phyloP scores from a whole-genome alignment of 2,888 invertebrate genomes.

The Formica aserva region DNA sequence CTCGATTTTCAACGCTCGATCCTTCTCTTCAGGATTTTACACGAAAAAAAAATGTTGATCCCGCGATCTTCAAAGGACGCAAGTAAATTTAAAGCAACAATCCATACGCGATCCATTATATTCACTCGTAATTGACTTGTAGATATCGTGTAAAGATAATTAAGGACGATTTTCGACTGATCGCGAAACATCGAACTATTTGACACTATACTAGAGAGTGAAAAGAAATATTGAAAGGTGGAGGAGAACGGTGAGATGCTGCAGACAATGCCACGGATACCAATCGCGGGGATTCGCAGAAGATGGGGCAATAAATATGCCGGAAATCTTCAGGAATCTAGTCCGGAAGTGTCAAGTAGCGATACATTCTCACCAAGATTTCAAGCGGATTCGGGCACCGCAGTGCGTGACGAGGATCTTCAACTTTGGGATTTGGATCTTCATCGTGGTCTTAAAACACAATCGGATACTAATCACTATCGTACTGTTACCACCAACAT shows the following conservation, averaged over 20 bases:
- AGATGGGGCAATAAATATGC: constrained; percentile 80
- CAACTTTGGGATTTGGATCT: constrained; percentile 93
- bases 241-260: constrained; percentile 77
- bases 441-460: constrained; percentile 84
- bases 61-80: neutral
- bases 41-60: neutral
- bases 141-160: neutral
- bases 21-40: neutral
- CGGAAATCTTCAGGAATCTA: constrained; percentile 82
- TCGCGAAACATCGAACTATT: constrained; percentile 9
- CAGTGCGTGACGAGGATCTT: constrained; percentile 89
- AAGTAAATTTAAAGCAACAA: neutral
- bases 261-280: constrained; percentile 82
- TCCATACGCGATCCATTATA: neutral
- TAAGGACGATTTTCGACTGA: neutral
- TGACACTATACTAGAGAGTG: constrained; percentile 58
- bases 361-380: constrained; percentile 89
- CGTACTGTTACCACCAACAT: constrained; percentile 53
- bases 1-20: neutral
- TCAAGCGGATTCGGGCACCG: constrained; percentile 90
- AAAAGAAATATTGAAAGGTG: constrained; percentile 59
- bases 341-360: constrained; percentile 84
- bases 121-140: neutral
- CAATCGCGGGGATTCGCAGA: constrained; percentile 82
- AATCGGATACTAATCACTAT: constrained; percentile 75